phyloP scores from a whole-genome alignment of 2,113 vertebrate species.

The Panthera leo region DNA sequence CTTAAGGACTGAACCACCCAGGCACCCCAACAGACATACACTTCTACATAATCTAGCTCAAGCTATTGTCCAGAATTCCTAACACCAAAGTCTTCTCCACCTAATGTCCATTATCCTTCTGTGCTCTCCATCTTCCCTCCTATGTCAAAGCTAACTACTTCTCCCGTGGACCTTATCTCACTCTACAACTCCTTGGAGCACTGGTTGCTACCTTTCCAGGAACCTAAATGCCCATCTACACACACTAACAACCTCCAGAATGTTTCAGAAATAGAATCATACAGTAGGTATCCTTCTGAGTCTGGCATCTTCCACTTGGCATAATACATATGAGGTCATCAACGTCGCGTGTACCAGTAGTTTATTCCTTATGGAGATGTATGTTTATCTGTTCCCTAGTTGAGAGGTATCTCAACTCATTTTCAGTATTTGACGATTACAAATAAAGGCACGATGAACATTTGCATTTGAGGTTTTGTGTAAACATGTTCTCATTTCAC shows the following conservation, averaged over 20 bases:
- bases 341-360: background rate
- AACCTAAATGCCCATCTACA: background rate
- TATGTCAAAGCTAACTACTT: background rate
- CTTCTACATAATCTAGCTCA: background rate
- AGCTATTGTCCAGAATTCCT: background rate
- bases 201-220: background rate
- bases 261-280: conserved; percentile 3
- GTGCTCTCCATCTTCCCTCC: background rate
- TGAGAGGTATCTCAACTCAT: background rate
- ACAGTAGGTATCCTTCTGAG: background rate
- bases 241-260: background rate
- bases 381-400: background rate
- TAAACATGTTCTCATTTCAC: background rate
- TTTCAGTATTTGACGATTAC: conserved; percentile 3
- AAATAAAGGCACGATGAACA: background rate
- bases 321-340: background rate
- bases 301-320: background rate
- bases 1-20: background rate
- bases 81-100: background rate
- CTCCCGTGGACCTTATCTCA: background rate
- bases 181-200: background rate
- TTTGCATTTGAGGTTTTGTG: background rate
- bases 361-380: background rate
- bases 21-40: background rate
- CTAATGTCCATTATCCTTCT: background rate